Conservation (phyloP, 2,888 invertebrate genomes). For the Trileptium ribeirensis region DNA sequence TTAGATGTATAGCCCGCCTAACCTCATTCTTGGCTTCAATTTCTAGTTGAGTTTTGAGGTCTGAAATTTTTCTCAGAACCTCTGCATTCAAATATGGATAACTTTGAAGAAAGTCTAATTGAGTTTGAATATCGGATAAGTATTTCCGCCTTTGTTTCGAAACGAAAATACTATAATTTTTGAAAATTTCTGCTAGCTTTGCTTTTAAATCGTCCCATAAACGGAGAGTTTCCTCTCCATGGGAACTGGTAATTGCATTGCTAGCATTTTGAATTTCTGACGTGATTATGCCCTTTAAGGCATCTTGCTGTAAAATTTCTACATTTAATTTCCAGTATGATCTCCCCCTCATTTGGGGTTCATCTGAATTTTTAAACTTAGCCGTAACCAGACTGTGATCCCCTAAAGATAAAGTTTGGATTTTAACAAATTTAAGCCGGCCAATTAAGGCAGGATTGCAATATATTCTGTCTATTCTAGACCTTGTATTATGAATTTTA, state of each 20-base stretch:
- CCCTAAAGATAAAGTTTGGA: neutral
- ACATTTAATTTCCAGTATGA: constrained; percentile 18
- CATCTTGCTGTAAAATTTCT: neutral
- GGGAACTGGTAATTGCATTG: neutral
- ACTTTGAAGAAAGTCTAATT: too few species aligned
- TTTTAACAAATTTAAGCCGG: neutral
- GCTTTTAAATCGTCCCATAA: neutral
- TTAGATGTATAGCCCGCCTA: neutral
- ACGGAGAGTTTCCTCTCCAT: neutral
- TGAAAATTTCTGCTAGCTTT: neutral
- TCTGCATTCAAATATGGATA: neutral
- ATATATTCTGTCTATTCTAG: constrained; percentile 14
- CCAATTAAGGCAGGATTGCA: neutral
- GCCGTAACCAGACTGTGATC: neutral
- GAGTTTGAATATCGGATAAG: too few species aligned
- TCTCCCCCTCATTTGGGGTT: neutral
- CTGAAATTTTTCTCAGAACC: neutral
- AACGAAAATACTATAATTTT: neutral
- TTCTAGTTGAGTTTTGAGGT: neutral
- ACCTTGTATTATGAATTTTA: neutral
- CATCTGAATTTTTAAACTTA: neutral
- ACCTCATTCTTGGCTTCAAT: neutral
- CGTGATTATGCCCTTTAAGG: too few species aligned
- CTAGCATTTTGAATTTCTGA: too few species aligned
- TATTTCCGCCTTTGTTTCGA: too few species aligned